Evolutionary conservation across 2,113 vertebrate species (phyloP).

Genomic region (Nyctibius bracteatus): DNA sequence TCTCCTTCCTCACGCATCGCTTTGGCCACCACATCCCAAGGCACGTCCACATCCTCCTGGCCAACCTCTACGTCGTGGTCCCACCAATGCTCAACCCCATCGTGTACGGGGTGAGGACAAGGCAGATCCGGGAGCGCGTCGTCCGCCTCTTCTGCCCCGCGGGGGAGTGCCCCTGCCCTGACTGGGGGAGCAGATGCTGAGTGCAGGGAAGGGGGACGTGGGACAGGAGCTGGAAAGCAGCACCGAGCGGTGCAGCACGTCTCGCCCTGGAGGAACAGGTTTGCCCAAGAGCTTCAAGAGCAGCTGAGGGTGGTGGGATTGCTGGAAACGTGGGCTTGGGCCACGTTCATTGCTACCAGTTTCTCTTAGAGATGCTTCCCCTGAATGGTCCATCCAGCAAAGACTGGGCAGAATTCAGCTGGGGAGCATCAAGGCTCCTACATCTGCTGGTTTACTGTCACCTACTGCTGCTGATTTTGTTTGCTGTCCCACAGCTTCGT

Average conservation of each 20-base stretch:
- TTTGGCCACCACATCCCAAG: conserved; percentile 41
- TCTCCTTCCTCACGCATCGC: conserved; percentile 61
- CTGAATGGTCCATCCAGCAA: background rate
- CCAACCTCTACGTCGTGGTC: conserved; percentile 54
- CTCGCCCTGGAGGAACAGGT: accelerated
- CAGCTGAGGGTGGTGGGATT: background rate
- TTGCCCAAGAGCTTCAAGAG: background rate
- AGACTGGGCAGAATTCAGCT: background rate
- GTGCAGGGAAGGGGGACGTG: accelerated
- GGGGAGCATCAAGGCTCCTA: background rate
- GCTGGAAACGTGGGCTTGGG: accelerated
- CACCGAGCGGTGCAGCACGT: background rate
- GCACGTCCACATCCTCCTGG: conserved; percentile 47
- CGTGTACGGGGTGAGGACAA: conserved; percentile 61
- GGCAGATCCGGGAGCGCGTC: conserved; percentile 43
- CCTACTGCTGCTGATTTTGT: background rate
- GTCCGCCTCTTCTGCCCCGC: background rate
- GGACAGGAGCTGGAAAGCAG: background rate
- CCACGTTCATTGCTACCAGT: background rate
- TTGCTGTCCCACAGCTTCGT: background rate
- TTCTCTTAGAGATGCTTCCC: background rate
- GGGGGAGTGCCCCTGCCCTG: accelerated
- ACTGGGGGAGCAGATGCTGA: background rate
- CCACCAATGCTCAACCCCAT: conserved; percentile 68
- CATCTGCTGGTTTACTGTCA: background rate